Base-by-base conservation (phyloP, 2,797 vertebrate species). In the Melanogrammus aeglefinus region DNA sequence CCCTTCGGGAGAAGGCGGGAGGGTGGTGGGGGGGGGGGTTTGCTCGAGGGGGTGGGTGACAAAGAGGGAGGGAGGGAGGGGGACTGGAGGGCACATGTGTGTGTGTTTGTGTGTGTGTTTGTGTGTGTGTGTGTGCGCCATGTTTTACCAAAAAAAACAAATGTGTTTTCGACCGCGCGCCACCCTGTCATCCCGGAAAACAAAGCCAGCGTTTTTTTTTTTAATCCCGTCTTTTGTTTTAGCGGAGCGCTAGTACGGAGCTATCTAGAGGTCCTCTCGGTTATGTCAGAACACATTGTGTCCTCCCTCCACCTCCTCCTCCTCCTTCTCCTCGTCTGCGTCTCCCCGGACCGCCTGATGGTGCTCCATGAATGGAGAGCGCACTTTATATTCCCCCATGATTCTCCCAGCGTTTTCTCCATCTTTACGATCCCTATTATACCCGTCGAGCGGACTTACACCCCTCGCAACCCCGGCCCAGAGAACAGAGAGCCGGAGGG, bases 201-300 rank as follows among this genome's bases (percentile, higher is more conserved):
- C 24, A 69, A 69, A 69, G 63, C 63, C 63, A n/a, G 2, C n/a
- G 10, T 69, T 69, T n/a, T 82, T 69, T n/a, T 82, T 44, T 80
- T 81, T 90, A 89, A 92, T 91, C 90, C 88, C 33, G 82, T 84
- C 79, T 88, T 66, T 92, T 90, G 89, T 93, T 91, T 92, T 77
- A 85, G 81, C 71, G 24, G 74, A 82, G 75, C 75, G 29, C 80
- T 82, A 36, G 35, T 6, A 57, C 80, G 87, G 85, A 78, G 81
- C 72, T 77, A 77, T 74, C 69, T 81, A 81, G 85, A 6, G 83
- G 82, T 86, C 76, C 74, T 74, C 77, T 87, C 73, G 83, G 63
- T 81, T 74, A 80, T 83, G 86, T 89, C 83, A 79, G 36, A 81
- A 41, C 73, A 77, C 75, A 77, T 90, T 88, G 89, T 93, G 83